Evolutionary conservation across 2,113 vertebrate species (phyloP).

Genomic region (Xenotilapia longispinis): DNA sequence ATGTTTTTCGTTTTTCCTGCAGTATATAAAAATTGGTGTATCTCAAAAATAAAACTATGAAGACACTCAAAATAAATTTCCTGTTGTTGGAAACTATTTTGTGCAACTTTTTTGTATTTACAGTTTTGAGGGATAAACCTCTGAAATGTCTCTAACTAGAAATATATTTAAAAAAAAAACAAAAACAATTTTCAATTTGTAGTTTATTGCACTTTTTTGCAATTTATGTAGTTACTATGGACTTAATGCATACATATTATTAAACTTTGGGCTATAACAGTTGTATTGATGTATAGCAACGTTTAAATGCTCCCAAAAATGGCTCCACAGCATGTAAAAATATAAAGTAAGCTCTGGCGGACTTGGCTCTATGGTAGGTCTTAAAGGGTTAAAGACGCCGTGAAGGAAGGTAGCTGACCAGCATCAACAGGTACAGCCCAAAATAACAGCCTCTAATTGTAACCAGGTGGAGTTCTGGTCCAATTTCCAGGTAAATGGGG

Average conservation of each 20-base stretch:
- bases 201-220: neutral
- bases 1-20: neutral
- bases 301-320: neutral
- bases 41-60: neutral
- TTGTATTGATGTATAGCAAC: neutral
- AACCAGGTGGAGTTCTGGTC: neutral
- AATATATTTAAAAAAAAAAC: neutral
- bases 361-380: neutral
- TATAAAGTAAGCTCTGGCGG: neutral
- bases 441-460: neutral
- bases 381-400: neutral
- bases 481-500: neutral
- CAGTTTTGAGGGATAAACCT: fast-evolving
- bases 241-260: neutral
- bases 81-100: neutral
- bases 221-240: neutral
- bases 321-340: neutral
- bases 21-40: neutral
- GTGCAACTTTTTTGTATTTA: neutral
- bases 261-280: neutral
- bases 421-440: neutral
- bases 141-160: fast-evolving
- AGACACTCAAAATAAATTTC: neutral
- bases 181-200: neutral
- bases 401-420: neutral